These are phyloP conservation scores for Pseudachorutes palmiensis DNA, from an alignment of 1,140 invertebrate species.

Conservation along the genomic window DNA sequence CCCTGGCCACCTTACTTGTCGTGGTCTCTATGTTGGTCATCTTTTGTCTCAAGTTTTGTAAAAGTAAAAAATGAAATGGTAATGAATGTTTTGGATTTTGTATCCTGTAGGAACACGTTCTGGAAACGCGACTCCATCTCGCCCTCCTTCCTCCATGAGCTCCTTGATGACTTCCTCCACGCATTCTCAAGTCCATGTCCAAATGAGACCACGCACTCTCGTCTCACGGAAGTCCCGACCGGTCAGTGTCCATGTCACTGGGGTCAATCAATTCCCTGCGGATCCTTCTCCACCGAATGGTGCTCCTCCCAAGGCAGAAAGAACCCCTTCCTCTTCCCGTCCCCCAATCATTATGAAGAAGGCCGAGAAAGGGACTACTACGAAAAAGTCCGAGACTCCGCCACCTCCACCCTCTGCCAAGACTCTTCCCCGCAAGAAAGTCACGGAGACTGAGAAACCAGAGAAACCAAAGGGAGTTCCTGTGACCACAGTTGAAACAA, in stretches of 20 bases:
- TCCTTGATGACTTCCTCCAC: conserved; percentile 34
- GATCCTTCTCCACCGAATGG: not conserved
- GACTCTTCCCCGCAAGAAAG: conserved; percentile 17
- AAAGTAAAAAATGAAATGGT: no score
- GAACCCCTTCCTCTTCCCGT: not conserved
- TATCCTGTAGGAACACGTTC: conserved; percentile 13
- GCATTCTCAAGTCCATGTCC: conserved; percentile 26
- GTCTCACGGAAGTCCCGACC: conserved; percentile 29
- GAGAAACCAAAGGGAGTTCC: no score
- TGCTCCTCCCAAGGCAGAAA: not conserved
- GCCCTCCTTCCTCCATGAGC: conserved; percentile 29
- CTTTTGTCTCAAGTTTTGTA: conserved; percentile 5
- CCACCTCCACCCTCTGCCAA: not conserved
- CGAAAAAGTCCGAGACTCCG: conserved; percentile 2
- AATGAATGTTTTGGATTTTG: not conserved
- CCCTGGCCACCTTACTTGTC: no score
- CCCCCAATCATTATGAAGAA: conserved; percentile 8
- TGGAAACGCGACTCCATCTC: conserved; percentile 18
- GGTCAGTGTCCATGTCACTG: conserved; percentile 34
- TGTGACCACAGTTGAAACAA: not conserved
- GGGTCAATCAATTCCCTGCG: conserved; percentile 1
- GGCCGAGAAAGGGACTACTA: not conserved
- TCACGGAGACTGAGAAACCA: not conserved
- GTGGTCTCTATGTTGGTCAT: no score
- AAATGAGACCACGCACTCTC: conserved; percentile 29